Evolutionary conservation across 2,113 vertebrate genomes (phyloP), one percentile per base, ranked within the genome.

Genomic region (Thryonomys swinderianus): DNA sequence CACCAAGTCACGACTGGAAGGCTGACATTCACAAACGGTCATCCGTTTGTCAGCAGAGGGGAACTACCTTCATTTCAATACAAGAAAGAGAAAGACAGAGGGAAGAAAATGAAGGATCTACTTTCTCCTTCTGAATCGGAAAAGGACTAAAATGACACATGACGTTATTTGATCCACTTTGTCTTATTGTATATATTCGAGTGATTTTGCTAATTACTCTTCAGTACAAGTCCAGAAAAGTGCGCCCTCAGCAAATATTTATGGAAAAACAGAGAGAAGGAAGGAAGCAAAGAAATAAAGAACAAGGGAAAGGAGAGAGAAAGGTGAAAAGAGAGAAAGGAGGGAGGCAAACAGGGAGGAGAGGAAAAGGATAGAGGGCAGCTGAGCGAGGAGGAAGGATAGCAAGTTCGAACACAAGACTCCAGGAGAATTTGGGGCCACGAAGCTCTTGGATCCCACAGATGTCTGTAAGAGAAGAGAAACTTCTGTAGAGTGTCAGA

Each of bases 241-340:
- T 90, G 64, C 57, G 23, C 40, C 4, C 10, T 57, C 11, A 42
- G 32, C 83, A 57, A 92, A 64, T 59, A 71, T 51, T 76, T 62
- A 37, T 57, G 53, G 8, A 37, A 9, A 78, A 18, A 5, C 4
- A 67, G 10, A 25, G 40, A 27, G 61, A 16, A 6, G 27, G 21
- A n/a, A 12, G 61, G 37, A 11, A 10, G 3, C 5, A 48, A 7
- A 14, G 18, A 20, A 34, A 16, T 2, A 57, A 3, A 18, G 8
- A 82, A 3, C 2, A 13, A 32, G 17, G 21, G 23, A 48, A 5
- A 40, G 23, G 7, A 1, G 1, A 2, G 32, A 1, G 7, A 8
- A 45, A 4, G 6, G n/a, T 66, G 1, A 23, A 7, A 25, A 34
- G 4, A 32, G 61, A 62, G 37, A 11, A 78, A 10, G 13, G 59